Evolutionary conservation across 2,797 vertebrate species (phyloP).

Genomic region (Mormyrops boulengeri): DNA sequence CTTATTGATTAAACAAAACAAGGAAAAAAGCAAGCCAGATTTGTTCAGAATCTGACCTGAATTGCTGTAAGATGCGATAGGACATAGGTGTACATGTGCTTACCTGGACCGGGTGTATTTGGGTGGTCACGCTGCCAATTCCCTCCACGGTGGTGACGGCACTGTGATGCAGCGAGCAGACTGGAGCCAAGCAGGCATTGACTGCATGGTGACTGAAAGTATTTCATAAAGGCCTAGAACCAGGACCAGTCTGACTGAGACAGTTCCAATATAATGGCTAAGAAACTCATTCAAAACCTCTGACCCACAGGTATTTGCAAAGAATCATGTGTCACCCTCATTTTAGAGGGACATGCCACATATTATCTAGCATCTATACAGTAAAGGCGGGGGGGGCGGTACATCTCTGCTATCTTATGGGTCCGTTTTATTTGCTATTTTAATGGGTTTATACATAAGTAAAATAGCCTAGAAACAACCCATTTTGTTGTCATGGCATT

Average conservation of each 20-base stretch:
- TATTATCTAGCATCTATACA: not conserved
- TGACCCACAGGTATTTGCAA: not conserved
- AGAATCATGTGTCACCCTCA: not conserved
- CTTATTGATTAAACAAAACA: not conserved
- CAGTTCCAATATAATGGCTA: not conserved
- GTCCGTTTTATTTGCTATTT: not conserved
- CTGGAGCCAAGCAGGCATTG: slow-evolving; percentile 83
- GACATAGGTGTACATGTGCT: not conserved
- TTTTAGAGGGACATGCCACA: not conserved
- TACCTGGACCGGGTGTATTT: slow-evolving; percentile 75
- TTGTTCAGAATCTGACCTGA: not conserved
- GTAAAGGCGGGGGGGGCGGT: not conserved
- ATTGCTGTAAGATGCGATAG: not conserved
- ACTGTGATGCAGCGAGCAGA: slow-evolving; percentile 79
- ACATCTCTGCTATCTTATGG: not conserved
- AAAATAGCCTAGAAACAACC: not conserved
- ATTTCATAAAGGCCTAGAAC: slow-evolving; percentile 2
- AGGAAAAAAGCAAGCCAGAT: not conserved
- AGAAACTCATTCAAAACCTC: not conserved
- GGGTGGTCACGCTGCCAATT: slow-evolving; percentile 70
- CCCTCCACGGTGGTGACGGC: slow-evolving; percentile 80
- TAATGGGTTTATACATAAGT: not conserved
- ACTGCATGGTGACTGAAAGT: slow-evolving; percentile 68
- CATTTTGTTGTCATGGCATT: not conserved
- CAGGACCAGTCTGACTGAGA: not conserved